Conservation (phyloP, 2,797 vertebrate species). For the Nasua narica region DNA sequence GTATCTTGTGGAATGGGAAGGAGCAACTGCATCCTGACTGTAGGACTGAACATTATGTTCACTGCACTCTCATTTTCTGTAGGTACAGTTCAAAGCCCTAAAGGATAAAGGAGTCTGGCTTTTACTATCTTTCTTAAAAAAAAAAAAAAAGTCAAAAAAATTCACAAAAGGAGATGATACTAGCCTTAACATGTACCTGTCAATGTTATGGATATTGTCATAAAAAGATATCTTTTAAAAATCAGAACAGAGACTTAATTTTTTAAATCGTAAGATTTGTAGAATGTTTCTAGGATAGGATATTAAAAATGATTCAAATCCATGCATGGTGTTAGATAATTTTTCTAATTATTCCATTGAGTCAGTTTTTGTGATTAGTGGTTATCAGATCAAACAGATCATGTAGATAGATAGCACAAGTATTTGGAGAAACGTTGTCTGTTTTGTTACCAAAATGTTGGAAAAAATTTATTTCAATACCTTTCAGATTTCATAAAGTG, state of each 20-base stretch:
- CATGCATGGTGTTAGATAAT: slow-evolving; percentile 83
- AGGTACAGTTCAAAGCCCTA: slow-evolving; percentile 81
- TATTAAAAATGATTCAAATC: slow-evolving; percentile 82
- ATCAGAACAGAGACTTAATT: slow-evolving; percentile 84
- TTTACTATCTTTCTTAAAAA: slow-evolving; percentile 79
- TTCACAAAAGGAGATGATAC: slow-evolving; percentile 77
- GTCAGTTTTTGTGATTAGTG: slow-evolving; percentile 85
- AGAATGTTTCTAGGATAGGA: slow-evolving; percentile 84
- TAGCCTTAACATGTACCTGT: slow-evolving; percentile 86
- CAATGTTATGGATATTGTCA: slow-evolving; percentile 83
- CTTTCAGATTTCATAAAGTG: slow-evolving; percentile 87
- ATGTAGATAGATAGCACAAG: slow-evolving; percentile 87
- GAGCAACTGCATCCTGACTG: slow-evolving; percentile 96
- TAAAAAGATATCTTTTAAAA: slow-evolving; percentile 85
- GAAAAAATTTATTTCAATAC: slow-evolving; percentile 86
- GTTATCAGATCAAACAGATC: slow-evolving; percentile 80
- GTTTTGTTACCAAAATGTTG: slow-evolving; percentile 88
- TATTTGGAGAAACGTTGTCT: slow-evolving; percentile 82
- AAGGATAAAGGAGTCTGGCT: slow-evolving; percentile 78
- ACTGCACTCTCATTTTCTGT: slow-evolving; percentile 83
- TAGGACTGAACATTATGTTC: slow-evolving; percentile 84
- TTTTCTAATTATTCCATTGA: slow-evolving; percentile 85
- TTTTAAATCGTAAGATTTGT: slow-evolving; percentile 85
- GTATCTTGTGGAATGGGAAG: slow-evolving; percentile 99
- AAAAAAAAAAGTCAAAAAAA: slow-evolving; percentile 61